Evolutionary conservation across 2,888 invertebrate genomes (phyloP).

Genomic region (Microchrysa polita): DNA sequence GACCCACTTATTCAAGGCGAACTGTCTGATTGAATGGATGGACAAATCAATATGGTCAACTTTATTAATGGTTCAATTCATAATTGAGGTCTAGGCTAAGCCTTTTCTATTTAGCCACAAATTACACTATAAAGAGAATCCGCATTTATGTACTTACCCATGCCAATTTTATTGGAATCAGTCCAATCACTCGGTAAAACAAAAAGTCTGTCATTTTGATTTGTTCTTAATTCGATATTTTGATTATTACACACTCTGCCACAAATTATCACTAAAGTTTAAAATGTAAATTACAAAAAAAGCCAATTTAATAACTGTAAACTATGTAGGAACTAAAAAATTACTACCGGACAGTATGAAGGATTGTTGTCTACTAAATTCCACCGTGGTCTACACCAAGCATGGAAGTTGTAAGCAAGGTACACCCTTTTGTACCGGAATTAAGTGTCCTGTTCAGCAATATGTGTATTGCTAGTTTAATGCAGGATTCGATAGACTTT

Average conservation of each 20-base stretch:
- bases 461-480: slow-evolving; percentile 26
- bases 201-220: slow-evolving; percentile 34
- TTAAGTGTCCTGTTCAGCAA: slow-evolving; percentile 24
- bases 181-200: slow-evolving; percentile 46
- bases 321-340: not conserved
- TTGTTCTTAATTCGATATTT: not conserved
- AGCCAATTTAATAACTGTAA: not conserved
- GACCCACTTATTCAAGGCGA: no score
- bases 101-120: not conserved
- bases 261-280: not conserved
- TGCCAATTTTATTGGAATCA: slow-evolving; percentile 46
- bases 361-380: slow-evolving; percentile 36
- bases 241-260: not conserved
- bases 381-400: not conserved
- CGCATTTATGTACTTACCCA: slow-evolving; percentile 45
- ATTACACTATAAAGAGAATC: no score
- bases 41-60: slow-evolving; percentile 30
- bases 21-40: not conserved
- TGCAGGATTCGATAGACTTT: slow-evolving; percentile 22
- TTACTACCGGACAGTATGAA: slow-evolving; percentile 25
- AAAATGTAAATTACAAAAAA: not conserved
- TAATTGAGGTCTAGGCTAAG: slow-evolving; percentile 35
- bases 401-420: not conserved
- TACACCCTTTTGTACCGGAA: not conserved
- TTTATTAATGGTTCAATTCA: slow-evolving; percentile 15